A percentile compares a stretch with the other conserved stretches of the same genome.
Evolutionary conservation across 1,140 invertebrate species (phyloP).

Genomic region (Asbolus verrucosus): DNA sequence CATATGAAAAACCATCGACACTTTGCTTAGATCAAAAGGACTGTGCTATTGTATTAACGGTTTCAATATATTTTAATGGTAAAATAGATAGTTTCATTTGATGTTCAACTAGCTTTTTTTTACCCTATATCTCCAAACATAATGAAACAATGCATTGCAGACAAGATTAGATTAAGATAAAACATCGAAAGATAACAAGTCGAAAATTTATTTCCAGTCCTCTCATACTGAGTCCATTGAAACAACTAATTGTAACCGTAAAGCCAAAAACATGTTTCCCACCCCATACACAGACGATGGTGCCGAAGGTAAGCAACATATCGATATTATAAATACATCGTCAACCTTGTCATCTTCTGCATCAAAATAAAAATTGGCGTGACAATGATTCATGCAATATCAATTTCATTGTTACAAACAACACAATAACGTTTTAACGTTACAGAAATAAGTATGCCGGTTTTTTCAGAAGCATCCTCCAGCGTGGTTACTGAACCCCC

Average conservation of each 20-base stretch:
- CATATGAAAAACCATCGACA: conserved; percentile 20
- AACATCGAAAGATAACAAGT: not conserved
- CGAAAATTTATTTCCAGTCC: not conserved
- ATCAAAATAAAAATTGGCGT: no score
- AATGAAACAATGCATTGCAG: no score
- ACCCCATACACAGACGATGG: not conserved
- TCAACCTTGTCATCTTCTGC: not conserved
- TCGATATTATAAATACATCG: not conserved
- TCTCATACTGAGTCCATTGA: no score
- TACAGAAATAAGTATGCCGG: conserved; percentile 24
- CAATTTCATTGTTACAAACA: not conserved
- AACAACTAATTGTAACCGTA: no score
- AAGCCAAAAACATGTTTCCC: conserved; percentile 1
- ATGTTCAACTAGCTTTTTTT: conserved; percentile 15
- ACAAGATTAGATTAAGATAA: conserved; percentile 3
- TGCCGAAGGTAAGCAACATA: not conserved
- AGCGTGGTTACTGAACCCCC: conserved; percentile 18
- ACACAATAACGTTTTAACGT: conserved; percentile 4
- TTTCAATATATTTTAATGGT: conserved; percentile 52
- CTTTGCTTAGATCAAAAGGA: conserved; percentile 38
- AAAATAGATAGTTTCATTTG: conserved; percentile 39
- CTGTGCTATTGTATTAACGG: conserved; percentile 45
- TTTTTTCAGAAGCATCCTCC: conserved; percentile 26
- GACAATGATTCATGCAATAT: conserved; percentile 16
- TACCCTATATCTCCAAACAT: not conserved